A percentile compares a stretch with the other conserved stretches of the same genome.
Evolutionary conservation across 2,113 vertebrate genomes (phyloP).

Genomic region (Phylloscopus whistleri): DNA sequence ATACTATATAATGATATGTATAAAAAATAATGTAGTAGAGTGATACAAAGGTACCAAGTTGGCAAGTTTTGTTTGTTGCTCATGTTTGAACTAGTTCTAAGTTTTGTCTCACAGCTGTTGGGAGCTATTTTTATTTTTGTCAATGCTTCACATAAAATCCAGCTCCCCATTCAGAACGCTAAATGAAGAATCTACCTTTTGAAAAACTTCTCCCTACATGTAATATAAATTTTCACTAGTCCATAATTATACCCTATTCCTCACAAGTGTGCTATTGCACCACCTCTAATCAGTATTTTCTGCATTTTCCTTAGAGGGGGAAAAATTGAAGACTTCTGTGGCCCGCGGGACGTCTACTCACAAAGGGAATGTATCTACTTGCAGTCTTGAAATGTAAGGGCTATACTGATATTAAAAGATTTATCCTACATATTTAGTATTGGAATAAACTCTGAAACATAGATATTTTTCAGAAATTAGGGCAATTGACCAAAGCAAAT

Average conservation of each 20-base stretch:
- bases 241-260: background rate
- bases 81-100: background rate
- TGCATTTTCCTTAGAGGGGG: background rate
- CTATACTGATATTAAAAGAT: background rate
- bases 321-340: background rate
- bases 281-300: background rate
- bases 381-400: background rate
- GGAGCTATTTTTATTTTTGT: background rate
- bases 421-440: background rate
- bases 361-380: background rate
- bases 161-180: background rate
- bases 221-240: background rate
- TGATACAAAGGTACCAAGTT: background rate
- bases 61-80: background rate
- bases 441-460: background rate
- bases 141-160: background rate
- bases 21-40: background rate
- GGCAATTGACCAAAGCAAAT: background rate
- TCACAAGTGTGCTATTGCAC: background rate
- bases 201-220: background rate
- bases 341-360: background rate
- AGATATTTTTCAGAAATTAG: background rate
- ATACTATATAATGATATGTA: background rate
- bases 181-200: background rate
- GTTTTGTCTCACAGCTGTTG: background rate